These are phyloP conservation scores for Channa argus DNA, from an alignment of 2,113 vertebrate genomes.

Conservation along the genomic window DNA sequence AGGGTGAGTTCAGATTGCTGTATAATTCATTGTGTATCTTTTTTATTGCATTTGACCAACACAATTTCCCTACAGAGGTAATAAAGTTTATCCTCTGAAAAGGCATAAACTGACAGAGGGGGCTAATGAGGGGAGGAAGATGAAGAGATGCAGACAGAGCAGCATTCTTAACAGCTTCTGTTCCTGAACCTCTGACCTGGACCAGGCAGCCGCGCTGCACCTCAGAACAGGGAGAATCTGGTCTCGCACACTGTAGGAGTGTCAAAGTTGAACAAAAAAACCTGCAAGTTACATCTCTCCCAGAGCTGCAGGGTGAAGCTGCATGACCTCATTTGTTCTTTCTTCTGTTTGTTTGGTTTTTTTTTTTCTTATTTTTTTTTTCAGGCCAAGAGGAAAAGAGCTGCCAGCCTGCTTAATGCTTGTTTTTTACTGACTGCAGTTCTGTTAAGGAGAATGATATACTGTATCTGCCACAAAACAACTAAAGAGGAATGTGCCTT, in stretches of 20 bases:
- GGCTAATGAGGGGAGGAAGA: constrained; percentile 63
- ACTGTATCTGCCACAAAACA: constrained; percentile 14
- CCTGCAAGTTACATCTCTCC: constrained; percentile 16
- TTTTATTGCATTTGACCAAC: constrained; percentile 63
- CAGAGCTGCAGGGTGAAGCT: constrained; percentile 36
- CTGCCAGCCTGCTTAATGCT: constrained; percentile 18
- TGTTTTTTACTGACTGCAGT: constrained; percentile 44
- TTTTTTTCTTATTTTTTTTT: neutral
- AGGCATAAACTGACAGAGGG: constrained; percentile 44
- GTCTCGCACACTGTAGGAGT: constrained; percentile 1
- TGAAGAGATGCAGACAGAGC: constrained; percentile 39
- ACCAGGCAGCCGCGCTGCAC: neutral
- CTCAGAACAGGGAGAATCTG: constrained; percentile 14
- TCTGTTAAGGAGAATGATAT: constrained; percentile 28
- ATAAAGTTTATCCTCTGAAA: constrained; percentile 66
- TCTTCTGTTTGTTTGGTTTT: too few species aligned
- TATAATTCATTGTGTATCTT: constrained; percentile 58
- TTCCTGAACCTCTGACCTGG: constrained; percentile 40
- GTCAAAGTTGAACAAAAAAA: constrained; percentile 24
- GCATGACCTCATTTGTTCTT: constrained; percentile 35
- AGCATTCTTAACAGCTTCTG: constrained; percentile 45
- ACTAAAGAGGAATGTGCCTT: constrained; percentile 19
- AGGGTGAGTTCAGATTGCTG: constrained; percentile 38
- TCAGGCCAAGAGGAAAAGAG: constrained; percentile 22
- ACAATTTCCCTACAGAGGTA: constrained; percentile 45